These are phyloP conservation scores for Aphelocoma californica DNA, from an alignment of 2,797 vertebrate genomes.

Conservation along the genomic window DNA sequence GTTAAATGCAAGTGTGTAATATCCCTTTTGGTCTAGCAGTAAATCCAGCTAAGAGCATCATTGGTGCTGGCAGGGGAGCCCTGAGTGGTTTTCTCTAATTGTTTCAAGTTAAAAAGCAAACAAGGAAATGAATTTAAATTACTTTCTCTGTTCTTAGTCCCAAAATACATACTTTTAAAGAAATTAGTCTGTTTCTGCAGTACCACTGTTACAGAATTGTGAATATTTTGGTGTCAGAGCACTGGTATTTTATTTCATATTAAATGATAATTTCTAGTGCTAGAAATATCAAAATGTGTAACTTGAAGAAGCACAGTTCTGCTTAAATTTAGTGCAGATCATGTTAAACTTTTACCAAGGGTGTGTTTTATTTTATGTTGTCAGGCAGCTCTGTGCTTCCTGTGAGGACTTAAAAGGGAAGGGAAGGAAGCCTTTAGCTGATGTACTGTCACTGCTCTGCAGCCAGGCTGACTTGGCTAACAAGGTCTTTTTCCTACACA, in stretches of 20 bases:
- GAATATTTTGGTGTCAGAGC: background rate
- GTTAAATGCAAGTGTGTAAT: background rate
- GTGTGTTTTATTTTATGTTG: background rate
- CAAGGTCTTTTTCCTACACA: constrained; percentile 19
- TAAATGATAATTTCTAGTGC: background rate
- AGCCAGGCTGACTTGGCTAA: background rate
- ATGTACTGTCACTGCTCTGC: background rate
- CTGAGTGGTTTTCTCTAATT: background rate
- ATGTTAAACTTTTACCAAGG: background rate
- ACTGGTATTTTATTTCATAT: background rate
- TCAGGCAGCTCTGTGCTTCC: background rate
- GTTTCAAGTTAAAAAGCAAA: background rate
- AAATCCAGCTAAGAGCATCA: background rate
- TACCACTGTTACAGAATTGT: background rate
- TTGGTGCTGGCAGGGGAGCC: background rate
- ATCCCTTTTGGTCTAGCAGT: background rate
- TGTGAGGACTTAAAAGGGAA: background rate
- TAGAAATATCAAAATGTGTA: background rate
- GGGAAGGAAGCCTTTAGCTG: background rate
- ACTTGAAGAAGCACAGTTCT: background rate
- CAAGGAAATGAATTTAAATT: background rate
- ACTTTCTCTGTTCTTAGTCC: background rate
- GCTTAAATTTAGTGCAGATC: background rate
- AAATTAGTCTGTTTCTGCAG: background rate
- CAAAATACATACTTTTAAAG: background rate